phyloP scores from a whole-genome alignment of 2,797 vertebrate species.

The Schizopygopsis pylzovi region DNA sequence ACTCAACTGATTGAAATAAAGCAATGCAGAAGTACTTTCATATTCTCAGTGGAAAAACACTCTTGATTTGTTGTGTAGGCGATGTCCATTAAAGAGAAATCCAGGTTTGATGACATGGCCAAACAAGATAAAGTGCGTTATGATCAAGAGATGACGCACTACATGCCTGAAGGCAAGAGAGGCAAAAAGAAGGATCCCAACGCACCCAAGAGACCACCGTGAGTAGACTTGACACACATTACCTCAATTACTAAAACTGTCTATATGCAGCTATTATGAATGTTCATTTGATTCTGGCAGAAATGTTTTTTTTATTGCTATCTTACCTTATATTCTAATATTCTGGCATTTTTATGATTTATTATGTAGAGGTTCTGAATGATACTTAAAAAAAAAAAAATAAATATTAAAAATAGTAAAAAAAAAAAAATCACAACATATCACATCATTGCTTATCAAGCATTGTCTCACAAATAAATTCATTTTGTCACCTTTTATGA shows the following conservation, averaged over 20 bases:
- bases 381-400: neutral
- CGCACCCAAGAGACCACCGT: conserved; percentile 87
- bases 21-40: neutral
- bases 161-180: conserved; percentile 81
- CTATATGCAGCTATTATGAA: neutral
- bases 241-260: neutral
- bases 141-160: conserved; percentile 87
- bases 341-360: neutral
- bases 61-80: conserved; percentile 68
- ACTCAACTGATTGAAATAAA: neutral
- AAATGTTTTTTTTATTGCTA: too few relatives aligned
- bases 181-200: conserved; percentile 89
- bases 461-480: neutral
- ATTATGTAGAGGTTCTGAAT: neutral
- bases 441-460: neutral
- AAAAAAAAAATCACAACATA: neutral
- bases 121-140: conserved; percentile 86
- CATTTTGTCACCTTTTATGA: neutral
- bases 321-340: neutral
- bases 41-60: neutral
- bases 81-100: conserved; percentile 86
- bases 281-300: neutral
- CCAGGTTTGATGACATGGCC: conserved; percentile 87
- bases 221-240: conserved; percentile 64
- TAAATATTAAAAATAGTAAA: neutral